Base-by-base conservation (phyloP, 2,888 invertebrate genomes). In the Aspidiotus rigidus region DNA sequence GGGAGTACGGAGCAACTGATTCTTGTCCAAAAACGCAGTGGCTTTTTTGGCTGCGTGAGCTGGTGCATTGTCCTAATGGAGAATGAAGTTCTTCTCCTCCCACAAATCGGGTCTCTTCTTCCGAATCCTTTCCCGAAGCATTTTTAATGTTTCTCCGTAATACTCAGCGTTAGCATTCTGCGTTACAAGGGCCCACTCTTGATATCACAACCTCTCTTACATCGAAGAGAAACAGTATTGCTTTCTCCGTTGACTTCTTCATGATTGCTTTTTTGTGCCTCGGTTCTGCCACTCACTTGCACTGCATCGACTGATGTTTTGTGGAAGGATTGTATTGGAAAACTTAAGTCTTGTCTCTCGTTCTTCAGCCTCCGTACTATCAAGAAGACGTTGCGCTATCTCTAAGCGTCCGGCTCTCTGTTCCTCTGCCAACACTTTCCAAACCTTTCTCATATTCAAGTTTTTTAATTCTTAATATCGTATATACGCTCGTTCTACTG, bases 21-120 rank as follows among this genome's bases (percentile, higher is more conserved):
- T n/a, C n/a, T n/a, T n/a, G n/a, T n/a, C n/a, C n/a, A n/a, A n/a
- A n/a, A n/a, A n/a, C n/a, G n/a, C n/a, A n/a, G n/a, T n/a, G n/a
- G n/a, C n/a, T n/a, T n/a, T n/a, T n/a, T n/a, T n/a, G n/a, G n/a
- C n/a, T n/a, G n/a, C n/a, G n/a, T 73, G 72, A 8, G 72, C 71
- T 7, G 72, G 73, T 0, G 71, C 69, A 28, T 73, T 74, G 71
- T 74, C 74, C 42, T 74, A 74, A 49, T 75, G 73, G 49, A 74
- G 67, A 53, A 72, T 70, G 74, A 74, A 74, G 5, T 69, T 70
- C n/a, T 72, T 71, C 8, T 67, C 70, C 64, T 71, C 69, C 72
- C 73, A 75, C 62, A 72, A 56, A 66, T 73, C 72, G 41, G 74
- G 73, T 69, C 74, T 72, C 69, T 73, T 72, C 40, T 64, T 66